phyloP scores from a whole-genome alignment of 2,888 invertebrate genomes.

The Monopis laevigella region DNA sequence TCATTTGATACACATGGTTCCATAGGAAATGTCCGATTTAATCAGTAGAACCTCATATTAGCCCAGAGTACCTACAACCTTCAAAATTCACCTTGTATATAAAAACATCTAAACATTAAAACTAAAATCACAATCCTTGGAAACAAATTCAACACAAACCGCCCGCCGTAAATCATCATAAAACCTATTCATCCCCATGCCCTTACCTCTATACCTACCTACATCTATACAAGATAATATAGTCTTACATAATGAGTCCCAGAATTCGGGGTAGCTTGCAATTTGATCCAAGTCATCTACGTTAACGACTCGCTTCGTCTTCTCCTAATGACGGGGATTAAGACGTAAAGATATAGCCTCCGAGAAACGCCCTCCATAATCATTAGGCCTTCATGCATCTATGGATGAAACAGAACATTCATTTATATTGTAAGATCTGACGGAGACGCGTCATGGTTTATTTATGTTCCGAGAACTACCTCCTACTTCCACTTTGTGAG shows the following conservation, averaged over 20 bases:
- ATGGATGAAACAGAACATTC: constrained; percentile 34
- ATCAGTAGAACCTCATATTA: too few species aligned
- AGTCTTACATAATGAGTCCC: constrained; percentile 3
- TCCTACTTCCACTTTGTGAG: too few species aligned
- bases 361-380: constrained; percentile 9
- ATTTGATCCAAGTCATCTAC: constrained; percentile 14
- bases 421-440: constrained; percentile 23
- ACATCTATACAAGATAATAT: too few species aligned
- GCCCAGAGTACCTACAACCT: too few species aligned
- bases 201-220: constrained; percentile 5
- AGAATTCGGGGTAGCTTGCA: constrained; percentile 7
- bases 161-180: constrained; percentile 3
- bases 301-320: constrained; percentile 14
- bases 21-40: too few species aligned
- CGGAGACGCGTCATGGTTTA: constrained; percentile 6
- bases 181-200: constrained; percentile 3
- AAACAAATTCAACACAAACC: too few species aligned
- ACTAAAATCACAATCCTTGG: too few species aligned
- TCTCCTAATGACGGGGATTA: constrained; percentile 46
- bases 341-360: constrained; percentile 39
- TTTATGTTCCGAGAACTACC: neutral
- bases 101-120: too few species aligned
- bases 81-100: too few species aligned
- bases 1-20: too few species aligned
- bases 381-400: constrained; percentile 44